Base-by-base conservation (phyloP, 1,140 invertebrate genomes). In the Gonatopus flavifemur region DNA sequence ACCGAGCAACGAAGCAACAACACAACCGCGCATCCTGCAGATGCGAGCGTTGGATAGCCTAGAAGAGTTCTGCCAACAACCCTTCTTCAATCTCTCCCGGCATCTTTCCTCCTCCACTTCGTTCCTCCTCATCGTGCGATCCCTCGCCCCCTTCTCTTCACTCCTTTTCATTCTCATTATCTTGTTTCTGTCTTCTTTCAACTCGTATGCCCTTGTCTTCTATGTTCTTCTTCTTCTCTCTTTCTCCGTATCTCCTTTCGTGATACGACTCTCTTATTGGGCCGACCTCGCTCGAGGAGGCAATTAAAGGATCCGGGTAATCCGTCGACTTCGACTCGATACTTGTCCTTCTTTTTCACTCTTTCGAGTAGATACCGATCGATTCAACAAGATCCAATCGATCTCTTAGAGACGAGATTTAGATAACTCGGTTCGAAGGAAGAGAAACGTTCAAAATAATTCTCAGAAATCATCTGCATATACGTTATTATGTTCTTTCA, bases 291-390 rank as follows among this genome's bases (percentile, higher is more conserved):
- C 62, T 49, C 59, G 51, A 60, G 43, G 57, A 60, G 64, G 62
- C 64, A 70, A 71, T 71, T 69, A 70, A 70, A 70, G 58, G 59
- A 60, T 68, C 67, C 57, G 54, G 57, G 41, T 68, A 69, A 69
- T 70, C 55, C 47, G 47, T 32, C 36, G 44, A 52, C 49, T 38
- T 53, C 48, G 19, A 47, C 38, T 39, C 25, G 22, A 5, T 18
- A 2, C 9, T 13, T 18, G 16, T 18, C 30, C 3, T 31, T 31
- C 28, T 8, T 28, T 13, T 15, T 10, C 15, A 12, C 49, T 8
- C 15, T 16, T 21, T 30, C 33, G 33, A 41, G 36, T 41, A 36
- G 40, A 51, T 32, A 51, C 38, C 33, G 39, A 36, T 40, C 22
- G 21, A 43, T 24, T 22, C n/a, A n/a, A n/a, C n/a, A n/a, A n/a